Base-by-base conservation (phyloP, 1,140 invertebrate genomes). In the Scaptodrosophila lebanonensis region DNA sequence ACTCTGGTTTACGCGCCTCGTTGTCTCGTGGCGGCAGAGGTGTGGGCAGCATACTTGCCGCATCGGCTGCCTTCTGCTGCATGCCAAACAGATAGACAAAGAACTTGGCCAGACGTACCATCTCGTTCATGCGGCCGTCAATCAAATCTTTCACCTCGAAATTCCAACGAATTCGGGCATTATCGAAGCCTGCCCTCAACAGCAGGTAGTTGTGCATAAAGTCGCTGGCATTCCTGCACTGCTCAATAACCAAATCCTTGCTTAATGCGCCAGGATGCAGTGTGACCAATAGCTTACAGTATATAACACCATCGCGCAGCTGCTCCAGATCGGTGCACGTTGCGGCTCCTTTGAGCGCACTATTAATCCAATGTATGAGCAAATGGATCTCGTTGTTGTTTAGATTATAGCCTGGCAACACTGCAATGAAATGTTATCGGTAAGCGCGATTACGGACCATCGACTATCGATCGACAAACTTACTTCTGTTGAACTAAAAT, bases 231-330 rank as follows among this genome's bases (percentile, higher is more conserved):
- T 59, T 59, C 1, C 36, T 49, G 0, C 49, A 50, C 8, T 50
- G 57, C 53, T 60, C 45, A 3, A 60, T 53, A 12, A 60, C 15
- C 16, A 60, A 6, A 7, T 53, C 33, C 3, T 42, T 54, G 35
- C 49, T 50, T 13, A 53, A 9, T 1, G 40, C 20, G 18, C 49
- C 56, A 0, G 56, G 56, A n/a, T 29, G 32, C 0, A 60, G n/a
- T 6, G 45, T 60, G 42, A 16, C 27, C 57, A 60, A 53, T 3
- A 54, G 15, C 1, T 42, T 49, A n/a, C 50, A 60, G 33, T 27
- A 54, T 29, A 60, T 13, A 4, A 60, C 57, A 0, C 57, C 57
- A 11, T 54, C 40, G 13, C 18, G 13, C 13, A 60, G 20, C 13
- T 60, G 40, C 18, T 27, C 18, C 0, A 53, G 17, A 5, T 7